Evolutionary conservation across 1,140 invertebrate genomes (phyloP).

Genomic region (Bombus waltoni): DNA sequence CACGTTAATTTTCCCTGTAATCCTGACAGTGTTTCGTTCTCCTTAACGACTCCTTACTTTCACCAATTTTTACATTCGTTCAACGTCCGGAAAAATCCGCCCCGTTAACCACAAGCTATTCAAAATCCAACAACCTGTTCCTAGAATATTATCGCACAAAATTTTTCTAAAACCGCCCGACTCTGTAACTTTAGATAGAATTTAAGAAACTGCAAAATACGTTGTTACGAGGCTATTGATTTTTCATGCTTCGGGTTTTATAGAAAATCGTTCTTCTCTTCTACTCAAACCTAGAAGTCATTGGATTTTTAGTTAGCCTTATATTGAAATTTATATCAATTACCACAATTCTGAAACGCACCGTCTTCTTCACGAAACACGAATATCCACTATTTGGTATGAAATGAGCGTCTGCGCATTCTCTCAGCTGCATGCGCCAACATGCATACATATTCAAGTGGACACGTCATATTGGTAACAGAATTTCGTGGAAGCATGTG

Average conservation of each 20-base stretch:
- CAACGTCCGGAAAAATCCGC: background rate
- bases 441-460: conserved; percentile 10
- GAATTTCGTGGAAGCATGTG: conserved; percentile 16
- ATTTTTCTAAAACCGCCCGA: no score
- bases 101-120: no score
- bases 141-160: no score
- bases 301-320: background rate
- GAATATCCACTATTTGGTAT: background rate
- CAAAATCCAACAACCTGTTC: no score
- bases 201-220: no score
- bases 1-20: conserved; percentile 11
- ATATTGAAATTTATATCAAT: background rate
- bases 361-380: background rate
- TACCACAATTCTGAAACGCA: background rate
- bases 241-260: no score
- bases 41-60: background rate
- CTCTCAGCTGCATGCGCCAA: background rate
- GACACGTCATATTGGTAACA: conserved; percentile 29
- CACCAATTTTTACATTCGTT: background rate
- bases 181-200: no score
- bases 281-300: background rate
- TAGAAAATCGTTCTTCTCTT: background rate
- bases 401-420: background rate
- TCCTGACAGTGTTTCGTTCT: background rate
- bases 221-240: no score